phyloP scores from a whole-genome alignment of 2,888 invertebrate genomes.

The Ormyrus nitidulus region DNA sequence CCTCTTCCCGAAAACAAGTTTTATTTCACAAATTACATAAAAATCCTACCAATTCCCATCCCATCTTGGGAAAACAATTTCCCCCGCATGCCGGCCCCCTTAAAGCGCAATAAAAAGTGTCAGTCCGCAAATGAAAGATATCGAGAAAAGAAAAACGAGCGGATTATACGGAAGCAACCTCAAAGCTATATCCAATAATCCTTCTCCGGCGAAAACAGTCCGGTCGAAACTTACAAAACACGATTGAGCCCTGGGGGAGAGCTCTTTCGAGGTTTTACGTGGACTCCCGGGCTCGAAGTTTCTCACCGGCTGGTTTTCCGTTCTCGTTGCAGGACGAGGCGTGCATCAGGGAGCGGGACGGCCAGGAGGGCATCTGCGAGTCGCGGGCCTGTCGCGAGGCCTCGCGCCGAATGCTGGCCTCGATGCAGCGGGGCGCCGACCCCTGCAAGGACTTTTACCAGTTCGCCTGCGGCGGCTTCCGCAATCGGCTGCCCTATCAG shows the following conservation, averaged over 20 bases:
- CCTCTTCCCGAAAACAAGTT: too few relatives aligned
- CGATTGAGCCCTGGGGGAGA: background rate
- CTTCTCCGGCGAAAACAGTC: too few relatives aligned
- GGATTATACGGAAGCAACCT: too few relatives aligned
- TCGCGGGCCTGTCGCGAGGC: slow-evolving; percentile 71
- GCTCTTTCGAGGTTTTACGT: slow-evolving; percentile 27
- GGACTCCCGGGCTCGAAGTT: background rate
- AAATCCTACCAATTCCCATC: too few relatives aligned
- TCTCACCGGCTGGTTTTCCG: background rate
- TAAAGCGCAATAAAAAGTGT: too few relatives aligned
- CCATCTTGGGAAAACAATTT: too few relatives aligned
- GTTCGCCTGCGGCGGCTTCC: slow-evolving; percentile 75
- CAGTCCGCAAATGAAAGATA: too few relatives aligned
- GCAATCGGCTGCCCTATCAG: slow-evolving; percentile 66
- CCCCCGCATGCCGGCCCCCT: too few relatives aligned
- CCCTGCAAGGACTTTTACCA: slow-evolving; percentile 76
- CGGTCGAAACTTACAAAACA: too few relatives aligned
- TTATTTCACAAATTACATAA: too few relatives aligned
- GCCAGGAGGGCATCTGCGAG: slow-evolving; percentile 70
- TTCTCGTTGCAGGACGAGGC: slow-evolving; percentile 70
- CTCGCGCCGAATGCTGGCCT: slow-evolving; percentile 71
- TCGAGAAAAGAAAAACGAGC: too few relatives aligned
- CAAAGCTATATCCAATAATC: too few relatives aligned
- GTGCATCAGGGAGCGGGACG: slow-evolving; percentile 71
- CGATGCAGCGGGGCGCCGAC: slow-evolving; percentile 73